Evolutionary conservation across 2,888 invertebrate species (phyloP).

Genomic region (Uloborus plumipes): DNA sequence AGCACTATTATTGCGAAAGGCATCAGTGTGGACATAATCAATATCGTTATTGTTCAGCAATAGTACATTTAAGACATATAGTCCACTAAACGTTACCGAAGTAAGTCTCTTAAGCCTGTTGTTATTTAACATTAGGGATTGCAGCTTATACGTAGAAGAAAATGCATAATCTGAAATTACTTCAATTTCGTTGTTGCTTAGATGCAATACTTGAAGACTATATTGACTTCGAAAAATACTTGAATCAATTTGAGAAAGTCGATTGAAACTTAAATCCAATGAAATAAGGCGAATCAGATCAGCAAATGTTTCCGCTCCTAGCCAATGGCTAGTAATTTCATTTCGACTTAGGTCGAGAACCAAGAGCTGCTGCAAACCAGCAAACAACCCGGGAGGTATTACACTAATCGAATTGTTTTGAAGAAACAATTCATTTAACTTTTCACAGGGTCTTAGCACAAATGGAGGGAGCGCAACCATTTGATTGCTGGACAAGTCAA

Average conservation of each 20-base stretch:
- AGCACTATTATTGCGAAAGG: conserved; percentile 75
- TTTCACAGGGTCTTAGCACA: conserved; percentile 80
- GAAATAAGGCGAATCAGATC: conserved; percentile 89
- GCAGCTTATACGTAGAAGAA: conserved; percentile 90
- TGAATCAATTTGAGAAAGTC: conserved; percentile 84
- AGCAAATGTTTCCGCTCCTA: conserved; percentile 83
- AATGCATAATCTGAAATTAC: conserved; percentile 89
- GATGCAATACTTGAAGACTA: conserved; percentile 85
- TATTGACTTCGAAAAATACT: conserved; percentile 88
- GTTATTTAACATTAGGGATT: conserved; percentile 87
- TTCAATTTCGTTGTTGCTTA: conserved; percentile 87
- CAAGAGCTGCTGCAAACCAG: conserved; percentile 83
- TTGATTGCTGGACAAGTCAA: conserved; percentile 81
- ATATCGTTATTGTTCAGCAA: conserved; percentile 89
- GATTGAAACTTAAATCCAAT: conserved; percentile 87
- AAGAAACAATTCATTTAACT: conserved; percentile 87
- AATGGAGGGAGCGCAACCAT: conserved; percentile 76
- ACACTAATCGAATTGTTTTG: conserved; percentile 93
- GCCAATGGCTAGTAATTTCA: conserved; percentile 85
- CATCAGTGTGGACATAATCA: conserved; percentile 86
- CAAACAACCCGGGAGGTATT: conserved; percentile 85
- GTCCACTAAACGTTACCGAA: conserved; percentile 91
- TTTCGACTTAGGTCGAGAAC: conserved; percentile 91
- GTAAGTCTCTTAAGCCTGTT: conserved; percentile 86
- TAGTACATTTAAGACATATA: conserved; percentile 85